These are phyloP conservation scores for Poeciliopsis gracilis DNA, from an alignment of 2,797 vertebrate species.

Conservation along the genomic window DNA sequence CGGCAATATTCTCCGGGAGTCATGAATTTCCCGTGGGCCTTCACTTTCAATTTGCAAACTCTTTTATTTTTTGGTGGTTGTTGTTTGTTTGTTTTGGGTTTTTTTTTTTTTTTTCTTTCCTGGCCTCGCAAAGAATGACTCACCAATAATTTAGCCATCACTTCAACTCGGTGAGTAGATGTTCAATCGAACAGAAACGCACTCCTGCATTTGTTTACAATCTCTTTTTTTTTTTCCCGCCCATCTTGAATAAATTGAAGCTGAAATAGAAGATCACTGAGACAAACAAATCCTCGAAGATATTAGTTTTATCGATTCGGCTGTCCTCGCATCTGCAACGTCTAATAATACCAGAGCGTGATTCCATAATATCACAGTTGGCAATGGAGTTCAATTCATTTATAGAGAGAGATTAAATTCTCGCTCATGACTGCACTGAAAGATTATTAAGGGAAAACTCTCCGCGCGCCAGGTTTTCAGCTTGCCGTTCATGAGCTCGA, in stretches of 20 bases:
- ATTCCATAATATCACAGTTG: slow-evolving; percentile 49
- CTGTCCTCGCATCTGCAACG: slow-evolving; percentile 36
- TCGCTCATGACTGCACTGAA: not conserved
- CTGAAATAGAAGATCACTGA: slow-evolving; percentile 52
- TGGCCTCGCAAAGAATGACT: slow-evolving; percentile 25
- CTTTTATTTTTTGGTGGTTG: slow-evolving; percentile 10
- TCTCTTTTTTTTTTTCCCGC: slow-evolving; percentile 44
- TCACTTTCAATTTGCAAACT: slow-evolving; percentile 14
- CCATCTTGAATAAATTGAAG: slow-evolving; percentile 52
- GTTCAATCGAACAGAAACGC: slow-evolving; percentile 50
- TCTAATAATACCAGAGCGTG: slow-evolving; percentile 38
- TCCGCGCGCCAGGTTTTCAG: not conserved
- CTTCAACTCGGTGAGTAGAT: slow-evolving; percentile 31
- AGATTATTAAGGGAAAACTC: not conserved
- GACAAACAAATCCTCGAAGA: slow-evolving; percentile 40
- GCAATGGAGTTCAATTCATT: slow-evolving; percentile 39
- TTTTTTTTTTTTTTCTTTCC: slow-evolving; percentile 1
- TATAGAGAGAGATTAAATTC: slow-evolving; percentile 28
- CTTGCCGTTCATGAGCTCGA: not conserved
- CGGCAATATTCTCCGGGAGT: slow-evolving; percentile 46
- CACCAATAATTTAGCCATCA: slow-evolving; percentile 42
- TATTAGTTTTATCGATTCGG: slow-evolving; percentile 66
- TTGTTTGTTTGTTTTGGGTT: not conserved
- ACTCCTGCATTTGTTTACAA: slow-evolving; percentile 43
- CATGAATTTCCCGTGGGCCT: slow-evolving; percentile 26